Evolutionary conservation across 2,888 invertebrate genomes (phyloP).

Genomic region (Eledona agricola): DNA sequence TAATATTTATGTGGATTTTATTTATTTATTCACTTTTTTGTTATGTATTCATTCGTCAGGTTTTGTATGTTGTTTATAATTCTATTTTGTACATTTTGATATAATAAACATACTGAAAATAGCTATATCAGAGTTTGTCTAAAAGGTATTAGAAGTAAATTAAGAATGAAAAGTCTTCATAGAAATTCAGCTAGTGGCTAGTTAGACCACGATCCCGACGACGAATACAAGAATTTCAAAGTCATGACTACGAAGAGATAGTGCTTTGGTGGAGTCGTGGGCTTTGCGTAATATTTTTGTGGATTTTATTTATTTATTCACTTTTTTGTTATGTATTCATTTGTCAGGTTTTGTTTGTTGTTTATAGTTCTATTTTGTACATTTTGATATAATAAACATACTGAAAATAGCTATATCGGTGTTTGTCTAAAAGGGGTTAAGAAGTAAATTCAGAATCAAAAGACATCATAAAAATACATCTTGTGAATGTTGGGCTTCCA

Average conservation of each 20-base stretch:
- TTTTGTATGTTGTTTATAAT: slow-evolving; percentile 48
- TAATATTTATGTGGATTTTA: slow-evolving; percentile 45
- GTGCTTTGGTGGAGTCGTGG: slow-evolving; percentile 17
- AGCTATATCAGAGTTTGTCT: too few relatives aligned
- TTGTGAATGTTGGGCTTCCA: too few relatives aligned
- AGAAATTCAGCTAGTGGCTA: too few relatives aligned
- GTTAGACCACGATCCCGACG: slow-evolving; percentile 42
- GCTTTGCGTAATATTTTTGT: slow-evolving; percentile 44
- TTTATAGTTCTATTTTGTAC: slow-evolving; percentile 50
- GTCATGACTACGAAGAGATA: slow-evolving; percentile 44
- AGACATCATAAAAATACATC: too few relatives aligned
- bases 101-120: slow-evolving; percentile 9
- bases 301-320: slow-evolving; percentile 46
- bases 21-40: slow-evolving; percentile 48
- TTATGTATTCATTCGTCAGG: slow-evolving; percentile 40
- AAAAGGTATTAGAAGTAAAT: too few relatives aligned
- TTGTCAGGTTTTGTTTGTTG: slow-evolving; percentile 42
- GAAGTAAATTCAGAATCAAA: too few relatives aligned
- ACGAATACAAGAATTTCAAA: slow-evolving; percentile 57
- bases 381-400: slow-evolving; percentile 39
- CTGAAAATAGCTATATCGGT: too few relatives aligned
- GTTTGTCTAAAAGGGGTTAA: too few relatives aligned
- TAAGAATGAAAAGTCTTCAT: too few relatives aligned
- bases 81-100: slow-evolving; percentile 50
- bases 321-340: slow-evolving; percentile 45